These are phyloP conservation scores for Xylota sylvarum DNA, from an alignment of 2,888 invertebrate genomes.

Conservation along the genomic window DNA sequence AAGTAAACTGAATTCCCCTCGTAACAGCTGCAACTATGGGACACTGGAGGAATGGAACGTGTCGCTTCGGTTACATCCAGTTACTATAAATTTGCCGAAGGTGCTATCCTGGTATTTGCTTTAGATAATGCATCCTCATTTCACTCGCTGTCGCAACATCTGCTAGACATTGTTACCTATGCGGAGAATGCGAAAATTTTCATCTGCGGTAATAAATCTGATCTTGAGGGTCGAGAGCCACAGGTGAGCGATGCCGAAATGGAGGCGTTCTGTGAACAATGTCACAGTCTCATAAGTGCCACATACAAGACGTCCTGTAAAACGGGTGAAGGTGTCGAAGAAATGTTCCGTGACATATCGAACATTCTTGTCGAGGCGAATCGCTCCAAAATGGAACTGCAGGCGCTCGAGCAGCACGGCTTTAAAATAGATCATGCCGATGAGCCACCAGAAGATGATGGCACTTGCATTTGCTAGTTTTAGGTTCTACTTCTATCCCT, in stretches of 20 bases:
- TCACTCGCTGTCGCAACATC: conserved; percentile 95
- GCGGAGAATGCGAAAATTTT: conserved; percentile 98
- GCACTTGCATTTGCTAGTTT: conserved; percentile 83
- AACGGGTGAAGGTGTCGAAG: conserved; percentile 93
- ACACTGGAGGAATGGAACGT: conserved; percentile 98
- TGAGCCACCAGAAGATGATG: conserved; percentile 85
- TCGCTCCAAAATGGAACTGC: conserved; percentile 92
- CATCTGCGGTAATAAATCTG: conserved; percentile 96
- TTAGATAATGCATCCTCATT: conserved; percentile 96
- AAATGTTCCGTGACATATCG: conserved; percentile 96
- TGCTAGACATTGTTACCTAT: conserved; percentile 96
- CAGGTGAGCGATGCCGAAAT: conserved; percentile 94
- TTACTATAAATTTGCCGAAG: conserved; percentile 98
- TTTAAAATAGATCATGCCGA: conserved; percentile 90
- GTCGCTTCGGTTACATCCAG: conserved; percentile 97
- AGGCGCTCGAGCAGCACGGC: conserved; percentile 91
- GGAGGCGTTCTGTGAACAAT: conserved; percentile 96
- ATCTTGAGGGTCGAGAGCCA: conserved; percentile 90
- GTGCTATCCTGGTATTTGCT: conserved; percentile 96
- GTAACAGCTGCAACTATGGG: conserved; percentile 95
- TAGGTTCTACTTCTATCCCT: background rate
- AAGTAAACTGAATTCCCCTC: conserved; percentile 1
- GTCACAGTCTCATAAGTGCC: conserved; percentile 94
- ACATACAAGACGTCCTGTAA: conserved; percentile 96
- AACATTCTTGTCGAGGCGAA: conserved; percentile 92